These are phyloP conservation scores for Atta cephalotes DNA, from an alignment of 1,140 invertebrate species.

Conservation along the genomic window DNA sequence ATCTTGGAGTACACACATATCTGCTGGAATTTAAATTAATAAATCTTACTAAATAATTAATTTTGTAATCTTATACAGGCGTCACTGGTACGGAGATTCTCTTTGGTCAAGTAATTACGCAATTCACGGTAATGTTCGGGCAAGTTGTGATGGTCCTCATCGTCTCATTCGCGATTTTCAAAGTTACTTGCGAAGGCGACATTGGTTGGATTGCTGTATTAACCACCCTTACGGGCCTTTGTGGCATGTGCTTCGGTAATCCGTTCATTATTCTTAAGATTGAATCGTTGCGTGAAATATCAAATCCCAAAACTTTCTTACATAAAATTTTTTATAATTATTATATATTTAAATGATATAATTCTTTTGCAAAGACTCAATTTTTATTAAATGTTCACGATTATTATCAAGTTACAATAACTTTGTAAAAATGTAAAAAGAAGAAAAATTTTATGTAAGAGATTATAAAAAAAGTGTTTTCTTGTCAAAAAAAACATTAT, in stretches of 20 bases:
- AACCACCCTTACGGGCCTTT: slow-evolving; percentile 93
- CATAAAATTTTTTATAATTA: not conserved
- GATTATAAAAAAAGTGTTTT: not conserved
- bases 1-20: not conserved
- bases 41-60: not conserved
- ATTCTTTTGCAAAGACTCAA: not conserved
- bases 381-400: not conserved
- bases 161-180: slow-evolving; percentile 94
- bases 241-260: slow-evolving; percentile 96
- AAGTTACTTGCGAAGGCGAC: slow-evolving; percentile 93
- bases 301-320: not conserved
- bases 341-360: not conserved
- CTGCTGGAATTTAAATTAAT: not conserved
- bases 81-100: slow-evolving; percentile 90
- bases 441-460: not conserved
- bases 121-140: slow-evolving; percentile 95
- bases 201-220: slow-evolving; percentile 91
- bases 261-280: not conserved
- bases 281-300: not conserved
- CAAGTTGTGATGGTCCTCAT: slow-evolving; percentile 94
- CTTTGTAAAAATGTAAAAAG: not conserved
- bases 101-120: slow-evolving; percentile 94
- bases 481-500: not conserved
- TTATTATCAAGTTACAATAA: not conserved
- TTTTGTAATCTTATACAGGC: slow-evolving; percentile 64